These are phyloP conservation scores for Pissodes strobi DNA, from an alignment of 1,140 invertebrate species.

Conservation along the genomic window DNA sequence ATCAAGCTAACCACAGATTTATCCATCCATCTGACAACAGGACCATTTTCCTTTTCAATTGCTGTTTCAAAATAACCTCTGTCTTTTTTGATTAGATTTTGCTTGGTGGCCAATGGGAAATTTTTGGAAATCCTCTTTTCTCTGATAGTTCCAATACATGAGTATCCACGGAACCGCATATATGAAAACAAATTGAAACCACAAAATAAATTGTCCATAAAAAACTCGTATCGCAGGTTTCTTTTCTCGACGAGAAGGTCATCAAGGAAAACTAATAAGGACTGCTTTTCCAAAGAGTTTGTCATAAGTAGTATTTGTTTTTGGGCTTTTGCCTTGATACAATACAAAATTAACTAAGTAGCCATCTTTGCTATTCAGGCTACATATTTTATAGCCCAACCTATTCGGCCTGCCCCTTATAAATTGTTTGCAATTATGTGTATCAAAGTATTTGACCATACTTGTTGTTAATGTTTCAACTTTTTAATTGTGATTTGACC, in stretches of 20 bases:
- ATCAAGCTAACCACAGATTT: slow-evolving; percentile 45
- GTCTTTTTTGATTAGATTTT: slow-evolving; percentile 4
- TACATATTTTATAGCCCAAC: slow-evolving; percentile 45
- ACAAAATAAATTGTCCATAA: slow-evolving; percentile 49
- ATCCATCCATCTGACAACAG: slow-evolving; percentile 43
- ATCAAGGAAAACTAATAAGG: slow-evolving; percentile 38
- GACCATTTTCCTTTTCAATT: slow-evolving; percentile 18
- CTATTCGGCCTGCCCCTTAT: slow-evolving; percentile 46
- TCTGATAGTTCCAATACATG: slow-evolving; percentile 31
- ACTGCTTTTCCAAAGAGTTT: slow-evolving; percentile 42
- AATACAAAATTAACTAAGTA: slow-evolving; percentile 45
- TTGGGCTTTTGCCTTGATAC: slow-evolving; percentile 46
- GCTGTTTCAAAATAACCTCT: slow-evolving; percentile 12
- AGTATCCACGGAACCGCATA: slow-evolving; percentile 28
- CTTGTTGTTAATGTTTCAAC: no score
- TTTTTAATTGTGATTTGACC: no score
- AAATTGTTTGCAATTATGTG: slow-evolving; percentile 45
- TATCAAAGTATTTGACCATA: slow-evolving; percentile 48
- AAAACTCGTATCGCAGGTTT: slow-evolving; percentile 36
- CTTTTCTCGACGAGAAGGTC: slow-evolving; percentile 33
- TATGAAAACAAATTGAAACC: slow-evolving; percentile 38
- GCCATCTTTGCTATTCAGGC: slow-evolving; percentile 19
- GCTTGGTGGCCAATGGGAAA: slow-evolving; percentile 4
- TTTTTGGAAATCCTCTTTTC: slow-evolving; percentile 34
- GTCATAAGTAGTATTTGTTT: slow-evolving; percentile 31